These are phyloP conservation scores for Dipodomys merriami DNA, from an alignment of 2,113 vertebrate species.

Conservation along the genomic window DNA sequence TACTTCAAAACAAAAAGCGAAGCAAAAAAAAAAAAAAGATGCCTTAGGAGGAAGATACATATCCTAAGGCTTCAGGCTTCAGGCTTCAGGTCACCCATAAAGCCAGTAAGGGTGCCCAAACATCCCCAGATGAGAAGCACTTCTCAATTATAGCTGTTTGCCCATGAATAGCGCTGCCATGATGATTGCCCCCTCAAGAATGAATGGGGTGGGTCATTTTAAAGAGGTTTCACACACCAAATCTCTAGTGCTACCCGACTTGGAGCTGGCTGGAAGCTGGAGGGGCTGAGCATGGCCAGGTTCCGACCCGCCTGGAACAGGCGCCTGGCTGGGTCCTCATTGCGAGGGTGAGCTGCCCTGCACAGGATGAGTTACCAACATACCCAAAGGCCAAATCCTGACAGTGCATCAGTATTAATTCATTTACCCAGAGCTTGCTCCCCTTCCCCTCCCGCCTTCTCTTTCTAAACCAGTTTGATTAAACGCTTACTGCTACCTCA, in stretches of 20 bases:
- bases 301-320: neutral
- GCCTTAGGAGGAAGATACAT: neutral
- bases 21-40: neutral
- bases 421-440: neutral
- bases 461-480: neutral
- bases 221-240: neutral
- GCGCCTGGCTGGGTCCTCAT: neutral
- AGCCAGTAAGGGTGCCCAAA: neutral
- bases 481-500: neutral
- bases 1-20: slow-evolving; percentile 12
- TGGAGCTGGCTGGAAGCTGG: neutral
- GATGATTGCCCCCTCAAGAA: neutral
- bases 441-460: neutral
- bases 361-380: neutral
- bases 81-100: neutral
- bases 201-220: neutral
- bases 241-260: neutral
- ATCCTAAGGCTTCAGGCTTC: neutral
- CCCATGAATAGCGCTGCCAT: neutral
- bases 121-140: neutral
- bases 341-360: neutral
- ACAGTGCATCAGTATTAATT: neutral
- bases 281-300: neutral
- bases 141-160: neutral
- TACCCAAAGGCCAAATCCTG: neutral